Evolutionary conservation across 2,888 invertebrate genomes (phyloP), one percentile per base, ranked within the genome.

Genomic region (Lepidonotus clava): DNA sequence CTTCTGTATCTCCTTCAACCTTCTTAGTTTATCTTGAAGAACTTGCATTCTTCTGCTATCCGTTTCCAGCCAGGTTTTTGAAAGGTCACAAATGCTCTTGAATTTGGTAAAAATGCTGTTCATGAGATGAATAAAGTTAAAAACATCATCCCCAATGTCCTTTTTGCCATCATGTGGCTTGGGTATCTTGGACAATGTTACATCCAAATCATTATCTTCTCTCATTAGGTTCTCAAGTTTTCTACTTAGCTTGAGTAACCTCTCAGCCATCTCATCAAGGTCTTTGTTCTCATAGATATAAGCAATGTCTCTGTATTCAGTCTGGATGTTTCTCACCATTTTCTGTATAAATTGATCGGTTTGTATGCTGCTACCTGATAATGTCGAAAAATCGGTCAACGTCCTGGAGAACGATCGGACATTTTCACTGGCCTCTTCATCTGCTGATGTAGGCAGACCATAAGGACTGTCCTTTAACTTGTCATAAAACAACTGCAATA

Each of bases 111-210:
- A 80, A 0, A 51, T 80, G 28, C 8, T 46, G 34, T 80, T 80
- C 80, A 80, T 80, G 5, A 80, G 34, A 21, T 80, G 80, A 28
- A 80, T 80, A 28, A 80, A 80, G 24, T 80, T 80, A 32, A 80
- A 80, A 1, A 80, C 51, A 80, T 80, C 80, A 21, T 80, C 80
- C 8, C 80, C 80, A 14, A 80, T 51, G 46, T 80, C 80, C 51
- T 80, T 80, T 21, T 80, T 80, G 14, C 80, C 80, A 18, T 80
- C 46, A 32, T 80, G 80, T 4, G 80, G 80, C 46, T 80, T 80
- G 2, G 80, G 80, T 8, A 80, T 80, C 51, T 80, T 80, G 11
- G 80, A 80, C 1, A 80, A 21, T n/a, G 41, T 41, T 18, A 51
- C 28, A 21, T 80, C 80, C 8, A 80, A 34, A 18, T 80, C 80